Evolutionary conservation across 2,797 vertebrate genomes (phyloP).

Genomic region (Oryzias sinensis): DNA sequence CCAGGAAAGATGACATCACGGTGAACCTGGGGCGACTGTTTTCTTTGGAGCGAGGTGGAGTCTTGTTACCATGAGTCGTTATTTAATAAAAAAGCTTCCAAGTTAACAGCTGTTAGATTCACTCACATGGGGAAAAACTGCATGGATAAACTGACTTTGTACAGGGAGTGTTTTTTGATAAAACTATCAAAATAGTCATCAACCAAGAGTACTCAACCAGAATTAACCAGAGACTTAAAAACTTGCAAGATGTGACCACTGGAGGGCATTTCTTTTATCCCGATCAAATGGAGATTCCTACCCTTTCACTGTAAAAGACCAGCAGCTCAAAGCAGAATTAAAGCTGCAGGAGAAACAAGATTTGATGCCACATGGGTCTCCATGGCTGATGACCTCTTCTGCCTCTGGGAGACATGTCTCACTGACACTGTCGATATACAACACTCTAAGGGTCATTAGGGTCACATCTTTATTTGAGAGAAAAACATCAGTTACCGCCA

Average conservation of each 20-base stretch:
- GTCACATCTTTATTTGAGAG: constrained; percentile 80
- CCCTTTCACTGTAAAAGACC: too few relatives aligned
- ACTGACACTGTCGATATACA: constrained; percentile 61
- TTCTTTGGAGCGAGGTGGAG: neutral
- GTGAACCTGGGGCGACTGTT: too few relatives aligned
- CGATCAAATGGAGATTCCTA: too few relatives aligned
- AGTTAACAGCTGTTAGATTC: neutral
- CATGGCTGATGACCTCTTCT: constrained; percentile 66
- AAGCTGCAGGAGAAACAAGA: constrained; percentile 35
- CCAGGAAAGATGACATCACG: too few relatives aligned
- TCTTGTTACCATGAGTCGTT: neutral
- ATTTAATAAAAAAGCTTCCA: neutral
- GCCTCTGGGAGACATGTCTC: constrained; percentile 73
- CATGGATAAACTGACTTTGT: too few relatives aligned
- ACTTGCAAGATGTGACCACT: too few relatives aligned
- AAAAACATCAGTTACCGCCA: neutral
- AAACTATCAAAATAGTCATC: neutral
- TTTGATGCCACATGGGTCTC: constrained; percentile 72
- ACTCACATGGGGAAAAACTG: neutral
- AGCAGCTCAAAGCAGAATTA: too few relatives aligned
- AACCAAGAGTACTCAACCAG: neutral
- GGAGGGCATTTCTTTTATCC: too few relatives aligned
- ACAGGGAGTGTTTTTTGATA: neutral
- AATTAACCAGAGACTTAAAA: too few relatives aligned
- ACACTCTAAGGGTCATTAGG: constrained; percentile 79